Percentiles rank a stretch among this genome's conserved stretches.
These are phyloP conservation scores for Drosophila pectinifera DNA, from an alignment of 1,140 invertebrate genomes.

Conservation along the genomic window DNA sequence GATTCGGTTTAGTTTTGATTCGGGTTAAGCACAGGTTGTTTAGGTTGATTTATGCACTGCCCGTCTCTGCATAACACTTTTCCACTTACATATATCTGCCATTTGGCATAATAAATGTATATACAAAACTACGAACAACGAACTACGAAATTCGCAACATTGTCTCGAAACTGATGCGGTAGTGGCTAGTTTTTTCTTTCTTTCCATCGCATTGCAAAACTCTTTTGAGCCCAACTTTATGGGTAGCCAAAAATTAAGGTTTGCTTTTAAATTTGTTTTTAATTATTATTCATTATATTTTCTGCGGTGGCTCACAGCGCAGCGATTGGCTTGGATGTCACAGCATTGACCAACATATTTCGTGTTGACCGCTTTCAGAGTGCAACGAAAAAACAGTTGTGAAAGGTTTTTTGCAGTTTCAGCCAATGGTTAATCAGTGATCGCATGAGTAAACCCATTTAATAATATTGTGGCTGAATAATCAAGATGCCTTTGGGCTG, in stretches of 20 bases:
- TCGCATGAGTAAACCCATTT: constrained; percentile 8
- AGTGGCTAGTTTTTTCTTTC: constrained; percentile 50
- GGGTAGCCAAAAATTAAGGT: constrained; percentile 49
- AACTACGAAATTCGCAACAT: constrained; percentile 62
- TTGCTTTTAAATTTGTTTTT: constrained; percentile 50
- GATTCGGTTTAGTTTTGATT: constrained; percentile 48
- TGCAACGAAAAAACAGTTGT: constrained; percentile 37
- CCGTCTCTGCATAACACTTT: constrained; percentile 8
- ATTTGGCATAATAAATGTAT: constrained; percentile 10
- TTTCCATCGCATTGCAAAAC: constrained; percentile 51
- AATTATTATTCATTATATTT: constrained; percentile 70
- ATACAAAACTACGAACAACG: not conserved
- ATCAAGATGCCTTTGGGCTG: not conserved
- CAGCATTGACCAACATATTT: constrained; percentile 53
- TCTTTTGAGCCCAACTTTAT: constrained; percentile 29
- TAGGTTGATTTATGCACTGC: constrained; percentile 48
- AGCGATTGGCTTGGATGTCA: constrained; percentile 26
- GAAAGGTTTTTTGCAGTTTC: constrained; percentile 30
- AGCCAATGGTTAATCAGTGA: constrained; percentile 6
- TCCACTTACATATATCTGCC: constrained; percentile 6
- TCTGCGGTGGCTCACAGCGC: constrained; percentile 18
- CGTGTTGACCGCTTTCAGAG: constrained; percentile 8
- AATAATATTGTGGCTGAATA: not conserved
- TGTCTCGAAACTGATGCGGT: constrained; percentile 38
- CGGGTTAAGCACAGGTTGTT: constrained; percentile 7